phyloP scores from a whole-genome alignment of 2,113 vertebrate genomes.

The Lycocorax pyrrhopterus region DNA sequence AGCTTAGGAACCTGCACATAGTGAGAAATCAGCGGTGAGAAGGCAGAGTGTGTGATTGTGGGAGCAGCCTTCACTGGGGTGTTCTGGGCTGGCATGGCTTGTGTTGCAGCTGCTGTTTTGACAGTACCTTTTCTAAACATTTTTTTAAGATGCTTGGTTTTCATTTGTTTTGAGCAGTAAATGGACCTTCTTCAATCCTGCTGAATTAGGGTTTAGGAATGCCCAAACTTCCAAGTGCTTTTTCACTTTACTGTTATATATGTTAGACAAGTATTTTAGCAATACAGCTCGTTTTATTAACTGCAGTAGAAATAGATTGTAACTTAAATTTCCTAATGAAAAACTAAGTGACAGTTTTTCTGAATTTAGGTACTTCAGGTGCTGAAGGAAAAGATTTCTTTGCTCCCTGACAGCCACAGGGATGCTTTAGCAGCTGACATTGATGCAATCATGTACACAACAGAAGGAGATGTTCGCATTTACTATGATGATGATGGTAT shows the following conservation, averaged over 20 bases:
- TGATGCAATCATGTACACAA: conserved; percentile 85
- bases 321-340: background rate
- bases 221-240: background rate
- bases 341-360: conserved; percentile 20
- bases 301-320: background rate
- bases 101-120: background rate
- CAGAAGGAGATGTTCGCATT: conserved; percentile 85
- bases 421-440: conserved; percentile 83
- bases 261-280: background rate
- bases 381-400: conserved; percentile 82
- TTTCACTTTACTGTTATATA: background rate
- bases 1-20: background rate
- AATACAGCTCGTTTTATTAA: background rate
- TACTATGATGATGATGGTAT: conserved; percentile 89
- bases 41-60: background rate
- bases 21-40: accelerated
- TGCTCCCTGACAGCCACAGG: conserved; percentile 78
- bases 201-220: background rate
- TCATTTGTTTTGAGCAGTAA: background rate
- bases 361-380: conserved; percentile 79
- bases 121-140: background rate
- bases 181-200: background rate
- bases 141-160: background rate
- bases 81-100: background rate
- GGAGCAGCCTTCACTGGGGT: background rate